Evolutionary conservation across 1,140 invertebrate species (phyloP).

Genomic region (Neodiprion lecontei): DNA sequence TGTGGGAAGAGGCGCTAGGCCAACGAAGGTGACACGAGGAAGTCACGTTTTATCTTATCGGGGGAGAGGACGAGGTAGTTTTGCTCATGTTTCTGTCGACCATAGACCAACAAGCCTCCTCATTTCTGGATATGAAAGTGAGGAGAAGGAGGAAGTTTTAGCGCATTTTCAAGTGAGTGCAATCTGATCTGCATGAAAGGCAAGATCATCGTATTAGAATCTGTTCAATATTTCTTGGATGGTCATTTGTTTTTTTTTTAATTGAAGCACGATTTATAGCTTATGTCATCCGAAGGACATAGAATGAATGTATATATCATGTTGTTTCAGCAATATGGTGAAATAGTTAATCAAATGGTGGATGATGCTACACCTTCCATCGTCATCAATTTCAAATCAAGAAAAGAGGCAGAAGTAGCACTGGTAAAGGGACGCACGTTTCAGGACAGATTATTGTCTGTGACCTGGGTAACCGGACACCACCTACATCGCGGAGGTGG

Average conservation of each 20-base stretch:
- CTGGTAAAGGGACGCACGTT: slow-evolving; percentile 71
- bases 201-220: slow-evolving; percentile 11
- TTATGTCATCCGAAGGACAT: slow-evolving; percentile 11
- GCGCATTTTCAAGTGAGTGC: slow-evolving; percentile 74
- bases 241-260: slow-evolving; percentile 12
- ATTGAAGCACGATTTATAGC: neutral
- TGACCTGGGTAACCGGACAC: slow-evolving; percentile 59
- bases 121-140: slow-evolving; percentile 78
- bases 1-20: slow-evolving; percentile 38
- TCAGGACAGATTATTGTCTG: slow-evolving; percentile 64
- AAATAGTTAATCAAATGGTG: slow-evolving; percentile 72
- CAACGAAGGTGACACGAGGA: slow-evolving; percentile 44
- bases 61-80: slow-evolving; percentile 52
- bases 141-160: slow-evolving; percentile 74
- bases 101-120: slow-evolving; percentile 81
- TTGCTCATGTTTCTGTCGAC: slow-evolving; percentile 75
- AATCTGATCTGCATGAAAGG: slow-evolving; percentile 10
- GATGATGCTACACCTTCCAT: slow-evolving; percentile 72
- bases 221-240: slow-evolving; percentile 6
- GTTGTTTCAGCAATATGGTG: slow-evolving; percentile 72
- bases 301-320: slow-evolving; percentile 12
- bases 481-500: slow-evolving; percentile 55
- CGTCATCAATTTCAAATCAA: slow-evolving; percentile 74
- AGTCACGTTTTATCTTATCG: slow-evolving; percentile 47
- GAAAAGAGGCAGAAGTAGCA: slow-evolving; percentile 78